Conservation (phyloP, 1,140 invertebrate species). For the Brachionus plicatilis region DNA sequence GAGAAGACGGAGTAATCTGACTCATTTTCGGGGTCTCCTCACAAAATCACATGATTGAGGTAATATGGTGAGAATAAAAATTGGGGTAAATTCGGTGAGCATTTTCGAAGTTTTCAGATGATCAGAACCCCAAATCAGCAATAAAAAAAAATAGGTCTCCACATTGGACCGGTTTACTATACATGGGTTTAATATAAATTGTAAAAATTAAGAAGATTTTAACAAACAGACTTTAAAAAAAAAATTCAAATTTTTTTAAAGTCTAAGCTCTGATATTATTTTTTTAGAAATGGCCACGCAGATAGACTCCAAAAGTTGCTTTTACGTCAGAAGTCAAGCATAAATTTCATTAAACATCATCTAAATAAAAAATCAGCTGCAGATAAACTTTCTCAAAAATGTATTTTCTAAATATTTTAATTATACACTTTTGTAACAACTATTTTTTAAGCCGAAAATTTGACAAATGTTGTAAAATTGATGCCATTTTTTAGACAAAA, state of each 20-base stretch:
- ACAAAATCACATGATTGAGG: no score
- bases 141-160: no score
- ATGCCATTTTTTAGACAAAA: neutral
- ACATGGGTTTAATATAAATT: no score
- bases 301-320: conserved; percentile 8
- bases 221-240: neutral
- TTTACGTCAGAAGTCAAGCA: conserved; percentile 19
- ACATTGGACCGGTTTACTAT: no score
- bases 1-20: no score
- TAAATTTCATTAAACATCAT: conserved; percentile 33
- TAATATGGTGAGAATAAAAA: no score
- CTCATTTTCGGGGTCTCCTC: no score
- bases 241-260: neutral
- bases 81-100: no score
- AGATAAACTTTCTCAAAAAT: neutral
- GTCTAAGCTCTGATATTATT: neutral
- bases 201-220: no score
- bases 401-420: neutral
- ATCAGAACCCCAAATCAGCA: no score
- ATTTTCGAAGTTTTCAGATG: no score
- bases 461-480: neutral
- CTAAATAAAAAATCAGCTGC: neutral
- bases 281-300: conserved; percentile 21
- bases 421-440: neutral
- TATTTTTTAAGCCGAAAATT: neutral